These are phyloP conservation scores for Trididemnum clinides DNA, from an alignment of 23 tunicate species.

Conservation along the genomic window DNA sequence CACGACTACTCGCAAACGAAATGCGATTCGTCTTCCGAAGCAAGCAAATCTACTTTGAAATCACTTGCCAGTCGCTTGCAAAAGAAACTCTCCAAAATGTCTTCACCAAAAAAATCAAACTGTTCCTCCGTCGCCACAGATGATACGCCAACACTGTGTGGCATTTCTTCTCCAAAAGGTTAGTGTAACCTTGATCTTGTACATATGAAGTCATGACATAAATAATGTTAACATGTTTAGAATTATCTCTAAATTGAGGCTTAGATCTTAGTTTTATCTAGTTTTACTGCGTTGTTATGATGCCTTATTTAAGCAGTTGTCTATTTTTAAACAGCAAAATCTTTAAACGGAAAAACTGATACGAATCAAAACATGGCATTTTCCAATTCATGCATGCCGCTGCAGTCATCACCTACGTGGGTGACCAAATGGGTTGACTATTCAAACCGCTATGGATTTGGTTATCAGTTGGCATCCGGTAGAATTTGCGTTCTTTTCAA, in stretches of 20 bases:
- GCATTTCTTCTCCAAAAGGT: neutral
- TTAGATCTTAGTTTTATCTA: too few species aligned
- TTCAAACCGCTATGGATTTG: slow-evolving; percentile 98
- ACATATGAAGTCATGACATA: neutral
- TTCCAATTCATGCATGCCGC: neutral
- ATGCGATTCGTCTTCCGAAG: neutral
- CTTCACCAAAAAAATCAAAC: slow-evolving; percentile 57
- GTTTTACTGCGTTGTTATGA: too few species aligned
- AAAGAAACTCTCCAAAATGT: slow-evolving; percentile 35
- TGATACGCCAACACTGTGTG: too few species aligned
- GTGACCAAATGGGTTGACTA: slow-evolving; percentile 99
- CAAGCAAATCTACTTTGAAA: slow-evolving; percentile 42
- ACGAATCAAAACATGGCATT: neutral
- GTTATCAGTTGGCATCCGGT: slow-evolving; percentile 90
- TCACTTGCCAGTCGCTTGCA: slow-evolving; percentile 53
- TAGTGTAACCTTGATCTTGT: neutral
- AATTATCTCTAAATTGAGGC: too few species aligned
- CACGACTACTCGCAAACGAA: neutral
- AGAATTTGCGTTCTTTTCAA: slow-evolving; percentile 89
- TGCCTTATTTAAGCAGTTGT: neutral
- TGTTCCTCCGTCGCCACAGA: too few species aligned
- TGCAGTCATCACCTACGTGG: slow-evolving; percentile 35
- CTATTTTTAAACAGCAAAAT: slow-evolving; percentile 15
- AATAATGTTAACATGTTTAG: too few species aligned
- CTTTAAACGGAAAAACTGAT: neutral